A percentile compares a stretch with the other conserved stretches of the same genome.
Conservation (phyloP, 2,797 vertebrate species). For the Esox lucius region DNA sequence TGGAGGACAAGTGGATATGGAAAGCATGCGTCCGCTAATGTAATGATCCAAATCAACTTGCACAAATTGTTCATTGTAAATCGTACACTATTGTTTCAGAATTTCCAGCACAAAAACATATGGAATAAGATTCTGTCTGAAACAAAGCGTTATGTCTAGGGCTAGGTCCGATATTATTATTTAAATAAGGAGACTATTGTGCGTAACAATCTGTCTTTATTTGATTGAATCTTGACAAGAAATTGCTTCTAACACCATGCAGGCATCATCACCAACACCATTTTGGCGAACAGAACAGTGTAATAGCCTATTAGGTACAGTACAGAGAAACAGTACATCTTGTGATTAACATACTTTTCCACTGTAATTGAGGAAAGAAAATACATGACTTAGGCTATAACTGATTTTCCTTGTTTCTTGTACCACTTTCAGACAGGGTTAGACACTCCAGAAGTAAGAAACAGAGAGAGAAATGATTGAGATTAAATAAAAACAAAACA, state of each 20-base stretch:
- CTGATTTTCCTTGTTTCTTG: not conserved
- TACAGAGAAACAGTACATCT: not conserved
- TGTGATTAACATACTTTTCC: not conserved
- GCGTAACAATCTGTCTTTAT: not conserved
- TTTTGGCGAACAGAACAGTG: not conserved
- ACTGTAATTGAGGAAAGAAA: too few species aligned
- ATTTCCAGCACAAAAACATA: constrained; percentile 6
- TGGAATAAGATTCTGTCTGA: not conserved
- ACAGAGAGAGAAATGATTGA: not conserved
- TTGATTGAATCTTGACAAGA: not conserved
- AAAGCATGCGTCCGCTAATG: not conserved
- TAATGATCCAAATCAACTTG: not conserved
- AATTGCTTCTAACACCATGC: constrained; percentile 1
- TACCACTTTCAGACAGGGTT: not conserved
- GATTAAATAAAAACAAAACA: not conserved
- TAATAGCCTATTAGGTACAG: not conserved
- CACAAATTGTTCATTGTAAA: not conserved
- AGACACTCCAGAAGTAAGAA: not conserved
- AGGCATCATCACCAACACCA: not conserved
- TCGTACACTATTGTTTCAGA: not conserved
- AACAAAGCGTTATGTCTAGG: not conserved
- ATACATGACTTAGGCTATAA: too few species aligned
- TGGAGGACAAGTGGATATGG: not conserved
- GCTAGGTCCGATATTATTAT: not conserved
- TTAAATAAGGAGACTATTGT: not conserved